Conservation (phyloP, 35 echinoderm and acorn worm genomes). For the Acanthaster planci region DNA sequence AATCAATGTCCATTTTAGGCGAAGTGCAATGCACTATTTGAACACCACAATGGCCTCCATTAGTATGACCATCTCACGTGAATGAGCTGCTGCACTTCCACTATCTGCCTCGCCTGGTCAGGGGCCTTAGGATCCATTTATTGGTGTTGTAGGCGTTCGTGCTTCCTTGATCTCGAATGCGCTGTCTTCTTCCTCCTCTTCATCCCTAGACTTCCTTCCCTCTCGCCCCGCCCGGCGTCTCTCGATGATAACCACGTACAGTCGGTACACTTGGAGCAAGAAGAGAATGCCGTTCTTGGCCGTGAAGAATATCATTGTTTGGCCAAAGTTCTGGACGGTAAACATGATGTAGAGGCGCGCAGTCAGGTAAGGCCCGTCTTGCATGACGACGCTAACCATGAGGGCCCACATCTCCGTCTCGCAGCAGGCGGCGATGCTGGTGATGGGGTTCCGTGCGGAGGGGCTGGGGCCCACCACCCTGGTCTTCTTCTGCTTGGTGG, state of each 20-base stretch:
- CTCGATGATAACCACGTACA: slow-evolving; percentile 48
- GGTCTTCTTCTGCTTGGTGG: slow-evolving; percentile 76
- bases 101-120: too few species aligned
- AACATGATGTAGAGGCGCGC: slow-evolving; percentile 82
- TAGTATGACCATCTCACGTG: too few species aligned
- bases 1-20: too few species aligned
- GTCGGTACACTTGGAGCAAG: slow-evolving; percentile 81
- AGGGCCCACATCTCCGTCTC: slow-evolving; percentile 94
- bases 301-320: slow-evolving; percentile 87
- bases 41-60: too few species aligned
- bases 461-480: slow-evolving; percentile 43
- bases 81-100: too few species aligned
- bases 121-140: neutral
- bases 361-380: slow-evolving; percentile 81
- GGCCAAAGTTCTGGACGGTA: slow-evolving; percentile 45
- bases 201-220: neutral
- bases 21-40: too few species aligned
- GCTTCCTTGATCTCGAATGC: neutral
- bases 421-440: slow-evolving; percentile 49
- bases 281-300: slow-evolving; percentile 87
- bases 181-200: neutral
- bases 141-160: neutral
- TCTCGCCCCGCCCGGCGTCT: neutral
- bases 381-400: slow-evolving; percentile 79
- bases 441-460: slow-evolving; percentile 13